Conservation (phyloP, 2,797 vertebrate genomes). For the Ptychobarbus kaznakovi region DNA sequence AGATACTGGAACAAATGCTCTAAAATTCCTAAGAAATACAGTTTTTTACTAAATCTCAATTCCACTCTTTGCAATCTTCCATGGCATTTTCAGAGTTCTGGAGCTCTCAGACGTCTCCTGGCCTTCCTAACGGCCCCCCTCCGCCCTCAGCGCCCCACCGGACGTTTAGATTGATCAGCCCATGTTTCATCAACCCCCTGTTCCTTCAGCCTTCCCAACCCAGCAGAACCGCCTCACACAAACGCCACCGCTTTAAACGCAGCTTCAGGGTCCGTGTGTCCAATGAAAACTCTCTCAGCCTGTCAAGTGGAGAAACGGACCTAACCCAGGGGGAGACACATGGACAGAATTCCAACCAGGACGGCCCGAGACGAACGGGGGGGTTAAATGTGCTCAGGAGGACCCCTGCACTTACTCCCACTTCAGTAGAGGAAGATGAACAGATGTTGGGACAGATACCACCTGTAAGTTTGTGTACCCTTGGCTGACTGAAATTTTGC, state of each 20-base stretch:
- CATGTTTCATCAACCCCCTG: conserved; percentile 87
- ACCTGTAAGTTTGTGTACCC: conserved; percentile 63
- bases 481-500: neutral
- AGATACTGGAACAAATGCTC: neutral
- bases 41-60: neutral
- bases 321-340: conserved; percentile 59
- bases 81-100: conserved; percentile 83
- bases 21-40: neutral
- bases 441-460: conserved; percentile 67
- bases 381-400: conserved; percentile 73
- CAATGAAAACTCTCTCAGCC: conserved; percentile 85
- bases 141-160: conserved; percentile 35
- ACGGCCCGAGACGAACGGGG: conserved; percentile 68
- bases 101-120: conserved; percentile 77
- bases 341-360: conserved; percentile 63
- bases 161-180: conserved; percentile 43
- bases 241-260: conserved; percentile 86
- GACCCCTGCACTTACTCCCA: conserved; percentile 76
- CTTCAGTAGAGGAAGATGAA: conserved; percentile 80
- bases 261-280: conserved; percentile 89
- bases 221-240: conserved; percentile 79
- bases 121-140: conserved; percentile 53
- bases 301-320: conserved; percentile 82
- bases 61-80: conserved; percentile 7
- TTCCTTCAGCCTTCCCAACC: conserved; percentile 74